Evolutionary conservation across 2,797 vertebrate species (phyloP), one percentile per base, ranked within the genome.

Genomic region (Brachymystax lenok): DNA sequence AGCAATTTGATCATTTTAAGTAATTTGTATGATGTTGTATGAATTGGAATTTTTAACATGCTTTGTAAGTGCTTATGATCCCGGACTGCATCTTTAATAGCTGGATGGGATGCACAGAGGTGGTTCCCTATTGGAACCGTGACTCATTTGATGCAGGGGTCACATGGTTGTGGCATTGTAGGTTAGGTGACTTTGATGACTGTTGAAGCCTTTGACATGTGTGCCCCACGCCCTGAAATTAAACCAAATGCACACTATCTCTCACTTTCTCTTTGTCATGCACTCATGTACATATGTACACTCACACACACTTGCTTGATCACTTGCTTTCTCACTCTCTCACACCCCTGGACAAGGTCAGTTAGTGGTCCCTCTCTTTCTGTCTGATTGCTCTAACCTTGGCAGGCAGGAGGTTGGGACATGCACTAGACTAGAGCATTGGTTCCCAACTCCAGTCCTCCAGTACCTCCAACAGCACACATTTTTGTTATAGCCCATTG

Each of bases 351-450:
- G 66, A 81, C 82, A 81, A 33, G 69, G 82, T 85, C 74, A 74
- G 66, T 66, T 67, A 52, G 40, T 16, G 52, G 40, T 10, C 40
- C 56, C 21, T 64, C 1, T 64, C 79, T 76, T 35, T 8, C 52
- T 73, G 61, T 79, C 81, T 75, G 84, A 89, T 89, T 67, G 72
- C 76, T 73, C 16, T 82, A 84, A 88, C 85, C 86, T 88, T 91
- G 88, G 82, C 84, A 78, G 78, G 35, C 69, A 30, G 71, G 33
- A 84, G 78, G 72, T 33, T 74, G 82, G 82, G 79, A 81, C 80
- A 35, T 28, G 6, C 46, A 84, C 33, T 35, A 35, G 33, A 35
- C 80, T 80, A 75, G 72, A 35, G 1, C 33, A 35, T 6, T 35
- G 33, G 33, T 35, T 35, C 33, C 33, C 33, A 35, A 35, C 33